Percentiles rank a stretch among this genome's conserved stretches.
Conservation (phyloP, 2,888 invertebrate genomes). For the Limnephilus rhombicus region DNA sequence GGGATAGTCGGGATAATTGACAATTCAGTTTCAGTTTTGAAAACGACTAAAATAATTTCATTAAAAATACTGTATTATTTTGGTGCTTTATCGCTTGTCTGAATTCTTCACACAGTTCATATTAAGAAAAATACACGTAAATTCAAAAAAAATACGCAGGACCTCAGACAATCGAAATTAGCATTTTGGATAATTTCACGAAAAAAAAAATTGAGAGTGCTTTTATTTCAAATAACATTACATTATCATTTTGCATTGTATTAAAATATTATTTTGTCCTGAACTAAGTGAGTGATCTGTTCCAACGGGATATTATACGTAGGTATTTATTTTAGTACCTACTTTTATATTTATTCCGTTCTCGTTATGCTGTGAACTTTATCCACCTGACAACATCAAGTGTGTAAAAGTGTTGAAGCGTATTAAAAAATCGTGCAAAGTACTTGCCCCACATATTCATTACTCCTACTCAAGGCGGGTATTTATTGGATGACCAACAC, state of each 20-base stretch:
- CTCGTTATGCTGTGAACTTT: not conserved
- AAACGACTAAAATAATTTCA: too few relatives aligned
- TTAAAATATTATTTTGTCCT: not conserved
- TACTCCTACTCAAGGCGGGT: too few relatives aligned
- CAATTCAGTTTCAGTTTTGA: too few relatives aligned
- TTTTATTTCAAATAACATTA: not conserved
- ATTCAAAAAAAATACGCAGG: too few relatives aligned
- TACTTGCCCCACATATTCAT: not conserved
- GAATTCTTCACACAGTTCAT: too few relatives aligned
- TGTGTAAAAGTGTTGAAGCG: not conserved
- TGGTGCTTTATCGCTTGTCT: too few relatives aligned
- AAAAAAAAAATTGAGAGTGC: not conserved
- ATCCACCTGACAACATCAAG: not conserved
- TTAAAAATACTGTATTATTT: too few relatives aligned
- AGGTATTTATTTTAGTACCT: not conserved
- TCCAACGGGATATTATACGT: not conserved
- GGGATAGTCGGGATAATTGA: too few relatives aligned
- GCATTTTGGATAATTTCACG: too few relatives aligned
- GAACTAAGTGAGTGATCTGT: not conserved
- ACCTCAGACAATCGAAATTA: too few relatives aligned
- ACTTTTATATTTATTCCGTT: not conserved
- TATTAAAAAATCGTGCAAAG: not conserved
- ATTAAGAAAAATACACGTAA: too few relatives aligned
- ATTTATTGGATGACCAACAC: too few relatives aligned
- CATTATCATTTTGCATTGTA: not conserved